Conservation (phyloP, 1,140 invertebrate genomes). For the Calephelis nemesis region DNA sequence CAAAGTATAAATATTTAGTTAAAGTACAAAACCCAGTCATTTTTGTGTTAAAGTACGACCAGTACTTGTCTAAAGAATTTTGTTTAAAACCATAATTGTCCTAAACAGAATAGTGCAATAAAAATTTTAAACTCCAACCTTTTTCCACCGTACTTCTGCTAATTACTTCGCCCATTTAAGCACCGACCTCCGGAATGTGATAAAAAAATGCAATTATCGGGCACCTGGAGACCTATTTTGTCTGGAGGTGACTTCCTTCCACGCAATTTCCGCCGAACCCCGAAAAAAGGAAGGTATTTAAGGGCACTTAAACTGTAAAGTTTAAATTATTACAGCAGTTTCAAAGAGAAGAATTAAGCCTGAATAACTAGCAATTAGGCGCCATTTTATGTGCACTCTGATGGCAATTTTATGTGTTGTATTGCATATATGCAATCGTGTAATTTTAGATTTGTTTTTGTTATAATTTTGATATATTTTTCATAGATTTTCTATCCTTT, state of each 20-base stretch:
- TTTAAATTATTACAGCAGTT: constrained; percentile 48
- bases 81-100: constrained; percentile 11
- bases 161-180: constrained; percentile 41
- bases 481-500: no score
- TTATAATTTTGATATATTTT: no score
- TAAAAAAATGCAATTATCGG: constrained; percentile 56
- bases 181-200: constrained; percentile 33
- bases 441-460: no score
- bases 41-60: no score
- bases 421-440: no score
- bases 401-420: background rate
- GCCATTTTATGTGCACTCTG: constrained; percentile 11
- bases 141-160: constrained; percentile 23
- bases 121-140: constrained; percentile 19
- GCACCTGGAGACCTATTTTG: constrained; percentile 60
- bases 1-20: no score
- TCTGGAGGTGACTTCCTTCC: constrained; percentile 60
- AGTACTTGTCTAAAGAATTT: background rate
- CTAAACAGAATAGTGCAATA: constrained; percentile 10
- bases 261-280: constrained; percentile 62
- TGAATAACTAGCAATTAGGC: constrained; percentile 8
- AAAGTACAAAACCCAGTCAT: no score
- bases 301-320: constrained; percentile 65
- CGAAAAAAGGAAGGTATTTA: constrained; percentile 49
- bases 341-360: constrained; percentile 19